Evolutionary conservation across 2,113 vertebrate species (phyloP).

Genomic region (Chamaea fasciata): DNA sequence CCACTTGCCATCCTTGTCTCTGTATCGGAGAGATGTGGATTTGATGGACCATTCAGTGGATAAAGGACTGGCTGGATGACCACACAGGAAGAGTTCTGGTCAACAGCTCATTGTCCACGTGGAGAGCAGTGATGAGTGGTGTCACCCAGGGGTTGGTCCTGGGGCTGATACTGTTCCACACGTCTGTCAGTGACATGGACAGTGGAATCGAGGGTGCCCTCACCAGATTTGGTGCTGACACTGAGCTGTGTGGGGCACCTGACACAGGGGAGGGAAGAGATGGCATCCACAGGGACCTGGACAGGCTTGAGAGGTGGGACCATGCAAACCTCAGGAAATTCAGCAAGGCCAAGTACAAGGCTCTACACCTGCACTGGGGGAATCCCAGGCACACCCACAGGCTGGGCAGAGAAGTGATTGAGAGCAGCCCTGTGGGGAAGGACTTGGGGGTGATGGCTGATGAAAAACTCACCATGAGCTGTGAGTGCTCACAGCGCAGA

Average conservation of each 20-base stretch:
- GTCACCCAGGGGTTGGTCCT: fast-evolving
- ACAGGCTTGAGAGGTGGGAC: too few relatives aligned
- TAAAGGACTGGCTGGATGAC: neutral
- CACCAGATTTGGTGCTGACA: too few relatives aligned
- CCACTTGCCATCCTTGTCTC: neutral
- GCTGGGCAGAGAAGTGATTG: neutral
- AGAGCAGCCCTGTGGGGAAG: neutral
- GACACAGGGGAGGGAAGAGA: neutral
- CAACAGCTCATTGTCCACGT: neutral
- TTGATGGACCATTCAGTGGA: neutral
- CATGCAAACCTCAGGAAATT: too few relatives aligned
- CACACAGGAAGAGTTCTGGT: neutral
- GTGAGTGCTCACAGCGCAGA: neutral
- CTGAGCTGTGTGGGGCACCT: neutral
- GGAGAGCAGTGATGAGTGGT: neutral
- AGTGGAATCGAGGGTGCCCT: neutral
- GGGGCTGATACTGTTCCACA: fast-evolving
- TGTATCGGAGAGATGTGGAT: neutral
- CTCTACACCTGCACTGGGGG: too few relatives aligned
- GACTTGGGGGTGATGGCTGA: neutral
- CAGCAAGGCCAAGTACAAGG: too few relatives aligned
- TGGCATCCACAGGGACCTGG: neutral
- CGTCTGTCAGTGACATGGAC: neutral
- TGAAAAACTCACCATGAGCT: neutral
- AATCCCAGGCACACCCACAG: too few relatives aligned